These are phyloP conservation scores for Caiman crocodilus DNA, from an alignment of 2,797 vertebrate species.

Conservation along the genomic window DNA sequence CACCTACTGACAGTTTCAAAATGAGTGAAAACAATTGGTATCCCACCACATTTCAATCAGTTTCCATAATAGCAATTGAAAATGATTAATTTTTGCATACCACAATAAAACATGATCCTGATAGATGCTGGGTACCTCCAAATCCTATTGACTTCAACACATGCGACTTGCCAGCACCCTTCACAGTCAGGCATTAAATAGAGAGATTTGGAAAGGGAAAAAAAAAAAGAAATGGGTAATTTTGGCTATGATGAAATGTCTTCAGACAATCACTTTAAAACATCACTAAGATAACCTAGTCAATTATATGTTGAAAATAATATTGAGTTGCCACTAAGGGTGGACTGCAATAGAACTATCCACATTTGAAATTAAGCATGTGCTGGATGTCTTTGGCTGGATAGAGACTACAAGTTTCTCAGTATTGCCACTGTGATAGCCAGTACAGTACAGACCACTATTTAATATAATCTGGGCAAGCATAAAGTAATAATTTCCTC, in stretches of 20 bases:
- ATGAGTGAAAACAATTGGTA: neutral
- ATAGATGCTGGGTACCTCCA: neutral
- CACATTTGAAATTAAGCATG: neutral
- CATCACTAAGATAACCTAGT: fast-evolving
- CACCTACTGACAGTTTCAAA: neutral
- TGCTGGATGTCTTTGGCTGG: neutral
- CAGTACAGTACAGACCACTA: neutral
- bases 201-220: neutral
- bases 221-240: neutral
- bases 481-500: neutral
- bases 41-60: fast-evolving
- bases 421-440: neutral
- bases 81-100: neutral
- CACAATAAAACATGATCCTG: neutral
- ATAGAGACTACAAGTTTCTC: neutral
- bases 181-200: neutral
- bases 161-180: neutral
- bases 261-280: fast-evolving
- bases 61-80: neutral
- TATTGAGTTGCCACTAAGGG: neutral
- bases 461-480: neutral
- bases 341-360: neutral
- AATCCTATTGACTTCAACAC: neutral
- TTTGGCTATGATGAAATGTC: neutral
- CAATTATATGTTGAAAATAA: neutral